phyloP scores from a whole-genome alignment of 2,113 vertebrate species.

The Trochalopteron elliotii region DNA sequence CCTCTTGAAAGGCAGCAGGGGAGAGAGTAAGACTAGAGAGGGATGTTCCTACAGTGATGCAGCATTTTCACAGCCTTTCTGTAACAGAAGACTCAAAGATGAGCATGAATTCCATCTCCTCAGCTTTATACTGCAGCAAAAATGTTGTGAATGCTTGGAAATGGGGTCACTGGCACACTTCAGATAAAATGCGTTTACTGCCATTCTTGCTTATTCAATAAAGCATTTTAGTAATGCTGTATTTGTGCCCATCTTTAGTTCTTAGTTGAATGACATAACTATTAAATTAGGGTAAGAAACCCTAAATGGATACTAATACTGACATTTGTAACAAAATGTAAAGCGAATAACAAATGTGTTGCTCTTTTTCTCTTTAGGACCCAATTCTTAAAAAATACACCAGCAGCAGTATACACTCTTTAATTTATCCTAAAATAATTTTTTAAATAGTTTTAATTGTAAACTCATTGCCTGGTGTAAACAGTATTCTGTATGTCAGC shows the following conservation, averaged over 20 bases:
- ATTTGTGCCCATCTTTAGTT: not conserved
- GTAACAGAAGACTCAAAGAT: not conserved
- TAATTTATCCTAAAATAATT: not conserved
- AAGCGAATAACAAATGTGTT: not conserved
- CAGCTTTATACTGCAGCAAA: not conserved
- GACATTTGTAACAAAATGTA: constrained; percentile 13
- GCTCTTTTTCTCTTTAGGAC: not conserved
- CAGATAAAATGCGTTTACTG: not conserved
- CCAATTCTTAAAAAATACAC: not conserved
- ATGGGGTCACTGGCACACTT: not conserved
- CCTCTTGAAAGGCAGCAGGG: not conserved
- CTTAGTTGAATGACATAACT: not conserved
- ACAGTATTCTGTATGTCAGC: not conserved
- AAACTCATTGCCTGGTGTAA: constrained; percentile 29
- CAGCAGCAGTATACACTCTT: not conserved
- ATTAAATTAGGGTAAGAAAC: not conserved
- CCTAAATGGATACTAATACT: constrained; percentile 59
- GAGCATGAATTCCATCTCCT: not conserved
- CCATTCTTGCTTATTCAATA: not conserved
- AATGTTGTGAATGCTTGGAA: not conserved
- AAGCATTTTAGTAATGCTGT: not conserved
- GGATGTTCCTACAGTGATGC: not conserved
- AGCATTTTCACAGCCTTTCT: not conserved
- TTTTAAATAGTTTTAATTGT: not conserved
- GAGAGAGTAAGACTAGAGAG: not conserved